Conservation (phyloP, 1,140 invertebrate species). For the Drosophila azteca region DNA sequence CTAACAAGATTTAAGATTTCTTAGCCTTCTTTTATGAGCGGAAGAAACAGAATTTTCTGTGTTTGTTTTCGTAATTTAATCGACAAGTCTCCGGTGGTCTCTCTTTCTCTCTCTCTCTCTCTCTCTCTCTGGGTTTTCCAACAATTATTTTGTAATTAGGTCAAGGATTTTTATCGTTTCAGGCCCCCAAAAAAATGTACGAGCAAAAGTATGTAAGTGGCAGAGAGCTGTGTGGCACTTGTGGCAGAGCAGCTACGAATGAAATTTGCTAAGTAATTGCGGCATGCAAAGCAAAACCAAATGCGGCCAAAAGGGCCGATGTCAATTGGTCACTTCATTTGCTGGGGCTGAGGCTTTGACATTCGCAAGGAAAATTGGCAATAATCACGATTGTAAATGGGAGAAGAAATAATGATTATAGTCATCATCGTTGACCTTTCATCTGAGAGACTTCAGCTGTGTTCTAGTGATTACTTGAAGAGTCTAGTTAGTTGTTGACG, state of each 20-base stretch:
- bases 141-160: constrained; percentile 81
- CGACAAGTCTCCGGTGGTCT: constrained; percentile 42
- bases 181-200: constrained; percentile 23
- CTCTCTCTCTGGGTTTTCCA: constrained; percentile 41
- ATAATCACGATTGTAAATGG: constrained; percentile 47
- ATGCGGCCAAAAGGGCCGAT: constrained; percentile 44
- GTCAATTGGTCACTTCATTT: constrained; percentile 27
- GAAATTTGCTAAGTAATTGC: constrained; percentile 69
- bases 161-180: constrained; percentile 75
- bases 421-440: constrained; percentile 32
- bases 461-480: background rate
- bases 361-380: constrained; percentile 38
- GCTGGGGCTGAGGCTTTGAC: constrained; percentile 3
- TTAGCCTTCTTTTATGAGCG: background rate
- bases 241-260: constrained; percentile 40
- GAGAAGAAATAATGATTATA: constrained; percentile 34
- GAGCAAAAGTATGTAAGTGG: constrained; percentile 26
- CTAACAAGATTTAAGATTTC: background rate
- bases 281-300: constrained; percentile 60
- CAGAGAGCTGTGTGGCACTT: constrained; percentile 13
- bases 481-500: too few species aligned
- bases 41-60: constrained; percentile 47
- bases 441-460: constrained; percentile 26
- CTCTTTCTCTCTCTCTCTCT: constrained; percentile 1
- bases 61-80: constrained; percentile 81